These are phyloP conservation scores for Acanthurus leucopareius DNA, from an alignment of 2,797 vertebrate genomes.

Conservation along the genomic window DNA sequence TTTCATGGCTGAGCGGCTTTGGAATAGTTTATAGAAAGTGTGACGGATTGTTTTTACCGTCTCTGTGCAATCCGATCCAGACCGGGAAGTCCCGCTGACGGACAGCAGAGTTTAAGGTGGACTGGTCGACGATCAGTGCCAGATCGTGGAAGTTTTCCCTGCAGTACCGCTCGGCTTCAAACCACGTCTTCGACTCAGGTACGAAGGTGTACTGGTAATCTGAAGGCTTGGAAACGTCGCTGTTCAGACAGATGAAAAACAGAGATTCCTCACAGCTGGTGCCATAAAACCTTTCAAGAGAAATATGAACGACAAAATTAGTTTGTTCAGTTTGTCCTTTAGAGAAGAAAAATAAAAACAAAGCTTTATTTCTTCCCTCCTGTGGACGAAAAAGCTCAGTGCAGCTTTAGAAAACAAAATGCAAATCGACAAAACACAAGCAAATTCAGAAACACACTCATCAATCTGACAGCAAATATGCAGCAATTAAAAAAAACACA, in stretches of 20 bases:
- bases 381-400: neutral
- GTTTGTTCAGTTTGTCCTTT: too few species aligned
- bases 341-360: too few species aligned
- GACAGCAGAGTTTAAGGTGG: accelerated
- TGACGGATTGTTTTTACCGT: slow-evolving; percentile 33
- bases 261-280: accelerated
- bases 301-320: neutral
- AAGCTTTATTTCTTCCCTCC: neutral
- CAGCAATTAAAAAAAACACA: neutral
- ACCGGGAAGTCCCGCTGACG: neutral
- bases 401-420: neutral
- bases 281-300: slow-evolving; percentile 21
- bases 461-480: neutral
- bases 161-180: slow-evolving; percentile 39
- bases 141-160: accelerated
- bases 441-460: slow-evolving; percentile 1
- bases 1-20: neutral
- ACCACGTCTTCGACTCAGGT: slow-evolving; percentile 11
- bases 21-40: too few species aligned
- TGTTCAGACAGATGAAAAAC: slow-evolving; percentile 44
- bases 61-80: slow-evolving; percentile 62
- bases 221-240: too few species aligned
- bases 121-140: accelerated
- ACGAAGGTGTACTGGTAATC: neutral
- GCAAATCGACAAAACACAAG: neutral